Evolutionary conservation across 2,888 invertebrate species (phyloP).

Genomic region (Nemapogon koenigi): DNA sequence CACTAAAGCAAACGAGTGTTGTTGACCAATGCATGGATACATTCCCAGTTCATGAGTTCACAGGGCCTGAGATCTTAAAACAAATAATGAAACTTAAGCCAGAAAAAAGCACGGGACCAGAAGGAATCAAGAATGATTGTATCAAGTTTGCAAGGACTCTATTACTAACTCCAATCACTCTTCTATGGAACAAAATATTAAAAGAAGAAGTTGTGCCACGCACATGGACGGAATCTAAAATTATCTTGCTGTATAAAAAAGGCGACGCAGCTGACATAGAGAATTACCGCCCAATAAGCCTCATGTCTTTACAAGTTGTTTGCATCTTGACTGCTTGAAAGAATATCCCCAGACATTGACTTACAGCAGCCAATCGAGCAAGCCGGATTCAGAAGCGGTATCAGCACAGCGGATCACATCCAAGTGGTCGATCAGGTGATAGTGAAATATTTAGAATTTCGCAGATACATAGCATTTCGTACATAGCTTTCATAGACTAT

Average conservation of each 20-base stretch:
- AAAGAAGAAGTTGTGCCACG: slow-evolving; percentile 14
- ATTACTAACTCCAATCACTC: slow-evolving; percentile 11
- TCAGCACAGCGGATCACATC: slow-evolving; percentile 13
- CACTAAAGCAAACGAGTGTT: background rate
- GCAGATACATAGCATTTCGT: background rate
- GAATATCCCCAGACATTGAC: slow-evolving; percentile 10
- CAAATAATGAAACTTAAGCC: slow-evolving; percentile 15
- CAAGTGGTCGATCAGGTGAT: slow-evolving; percentile 13
- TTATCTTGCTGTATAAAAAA: slow-evolving; percentile 19
- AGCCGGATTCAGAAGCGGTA: slow-evolving; percentile 12
- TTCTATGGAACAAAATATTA: slow-evolving; percentile 16
- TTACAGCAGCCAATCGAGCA: slow-evolving; percentile 13
- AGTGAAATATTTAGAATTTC: slow-evolving; percentile 7
- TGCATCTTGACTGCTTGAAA: background rate
- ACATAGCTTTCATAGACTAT: slow-evolving; percentile 5
- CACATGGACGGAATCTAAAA: slow-evolving; percentile 17
- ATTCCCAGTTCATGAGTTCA: slow-evolving; percentile 10
- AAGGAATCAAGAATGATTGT: slow-evolving; percentile 17
- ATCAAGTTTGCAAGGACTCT: slow-evolving; percentile 12
- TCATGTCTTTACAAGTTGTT: slow-evolving; percentile 4
- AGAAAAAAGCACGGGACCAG: slow-evolving; percentile 17
- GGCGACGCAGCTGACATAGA: slow-evolving; percentile 7
- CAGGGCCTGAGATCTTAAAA: slow-evolving; percentile 14
- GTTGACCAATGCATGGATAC: background rate
- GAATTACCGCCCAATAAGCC: slow-evolving; percentile 12